Evolutionary conservation across 2,888 invertebrate species (phyloP).

Genomic region (Tethea ocularis): DNA sequence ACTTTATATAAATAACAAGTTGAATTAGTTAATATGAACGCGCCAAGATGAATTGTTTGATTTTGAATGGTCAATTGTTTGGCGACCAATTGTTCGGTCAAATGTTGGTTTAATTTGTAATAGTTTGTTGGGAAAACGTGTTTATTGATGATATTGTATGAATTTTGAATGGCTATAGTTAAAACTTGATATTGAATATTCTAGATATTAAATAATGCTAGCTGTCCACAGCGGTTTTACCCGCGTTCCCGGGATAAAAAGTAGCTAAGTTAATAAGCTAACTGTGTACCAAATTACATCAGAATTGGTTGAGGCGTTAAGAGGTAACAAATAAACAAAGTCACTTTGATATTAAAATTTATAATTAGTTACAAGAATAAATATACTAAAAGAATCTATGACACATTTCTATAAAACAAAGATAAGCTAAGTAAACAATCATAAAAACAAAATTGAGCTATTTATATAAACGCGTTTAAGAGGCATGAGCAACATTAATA

Average conservation of each 20-base stretch:
- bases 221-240: too few relatives aligned
- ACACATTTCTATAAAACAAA: too few relatives aligned
- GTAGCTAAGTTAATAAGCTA: too few relatives aligned
- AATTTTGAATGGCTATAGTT: not conserved
- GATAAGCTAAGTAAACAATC: not conserved
- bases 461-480: not conserved
- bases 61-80: conserved; percentile 46
- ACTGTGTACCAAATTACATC: too few relatives aligned
- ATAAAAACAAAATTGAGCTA: not conserved
- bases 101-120: conserved; percentile 7
- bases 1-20: conserved; percentile 57
- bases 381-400: too few relatives aligned
- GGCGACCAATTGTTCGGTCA: conserved; percentile 6
- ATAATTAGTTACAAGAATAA: too few relatives aligned
- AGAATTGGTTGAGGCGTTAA: too few relatives aligned
- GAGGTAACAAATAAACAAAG: too few relatives aligned
- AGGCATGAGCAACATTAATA: not conserved
- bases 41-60: conserved; percentile 49
- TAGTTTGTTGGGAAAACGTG: not conserved
- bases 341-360: too few relatives aligned
- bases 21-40: conserved; percentile 63
- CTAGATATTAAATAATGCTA: too few relatives aligned
- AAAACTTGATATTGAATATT: too few relatives aligned
- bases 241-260: too few relatives aligned
- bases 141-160: not conserved